Conservation (phyloP, 1,140 invertebrate genomes). For the Orchestia grillus region DNA sequence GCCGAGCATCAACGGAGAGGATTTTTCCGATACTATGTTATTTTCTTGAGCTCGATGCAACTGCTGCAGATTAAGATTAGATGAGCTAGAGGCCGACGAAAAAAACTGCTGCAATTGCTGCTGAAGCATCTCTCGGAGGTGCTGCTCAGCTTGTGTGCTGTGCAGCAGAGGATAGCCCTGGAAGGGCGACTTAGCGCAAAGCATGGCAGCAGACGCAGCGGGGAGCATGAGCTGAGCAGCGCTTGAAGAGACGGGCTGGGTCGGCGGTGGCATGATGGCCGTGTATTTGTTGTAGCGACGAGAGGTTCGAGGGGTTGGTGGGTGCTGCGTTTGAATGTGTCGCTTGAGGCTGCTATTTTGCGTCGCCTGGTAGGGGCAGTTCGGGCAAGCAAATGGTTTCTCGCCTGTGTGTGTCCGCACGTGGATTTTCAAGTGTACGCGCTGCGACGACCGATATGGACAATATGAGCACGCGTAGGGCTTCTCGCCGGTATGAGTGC, state of each 20-base stretch:
- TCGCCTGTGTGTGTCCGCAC: constrained; percentile 69
- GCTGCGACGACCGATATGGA: constrained; percentile 26
- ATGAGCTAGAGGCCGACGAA: neutral
- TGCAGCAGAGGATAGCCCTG: constrained; percentile 5
- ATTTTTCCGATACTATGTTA: neutral
- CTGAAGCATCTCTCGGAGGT: constrained; percentile 22
- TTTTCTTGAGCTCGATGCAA: constrained; percentile 1
- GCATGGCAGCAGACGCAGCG: neutral
- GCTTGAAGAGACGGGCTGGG: constrained; percentile 14
- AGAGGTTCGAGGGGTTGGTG: neutral
- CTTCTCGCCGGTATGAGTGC: constrained; percentile 57
- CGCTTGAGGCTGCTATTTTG: constrained; percentile 57
- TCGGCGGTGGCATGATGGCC: neutral
- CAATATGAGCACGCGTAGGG: constrained; percentile 54
- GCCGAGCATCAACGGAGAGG: neutral
- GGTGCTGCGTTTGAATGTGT: constrained; percentile 48
- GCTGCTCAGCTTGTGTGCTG: neutral
- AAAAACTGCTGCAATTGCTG: constrained; percentile 29
- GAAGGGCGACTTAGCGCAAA: neutral
- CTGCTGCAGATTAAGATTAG: neutral
- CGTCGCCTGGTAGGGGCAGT: constrained; percentile 58
- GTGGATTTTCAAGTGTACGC: constrained; percentile 37
- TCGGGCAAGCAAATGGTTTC: constrained; percentile 68
- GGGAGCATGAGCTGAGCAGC: constrained; percentile 37
- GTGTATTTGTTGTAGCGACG: constrained; percentile 46